Base-by-base conservation (phyloP, 92 coral and sea anemone genomes). In the Ricordea florida region DNA sequence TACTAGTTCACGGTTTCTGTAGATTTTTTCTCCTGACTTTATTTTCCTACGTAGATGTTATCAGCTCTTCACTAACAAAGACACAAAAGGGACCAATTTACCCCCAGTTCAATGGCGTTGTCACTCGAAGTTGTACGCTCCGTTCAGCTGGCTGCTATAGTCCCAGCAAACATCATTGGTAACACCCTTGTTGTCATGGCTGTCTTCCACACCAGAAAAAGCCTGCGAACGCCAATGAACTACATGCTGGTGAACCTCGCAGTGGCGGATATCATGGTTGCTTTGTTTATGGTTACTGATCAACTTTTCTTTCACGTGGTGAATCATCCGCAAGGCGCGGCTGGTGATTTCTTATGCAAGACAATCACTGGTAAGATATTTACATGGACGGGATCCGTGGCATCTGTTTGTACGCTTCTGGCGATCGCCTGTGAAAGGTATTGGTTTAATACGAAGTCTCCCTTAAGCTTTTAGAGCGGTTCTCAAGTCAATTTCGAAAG, bases 331-430 rank as follows among this genome's bases (percentile, higher is more conserved):
- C n/a, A 61, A 9, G 84, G 80, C 8, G 36, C 30, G 14, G 29
- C 78, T 20, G 89, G 89, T 6, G 89, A 84, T 40, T 66, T 44
- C 46, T 15, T 76, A 24, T 84, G 89, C 56, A 84, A 84, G 58
- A 42, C 76, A 60, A 24, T 84, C 25, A 84, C 89, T 16, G 86
- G 86, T 20, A 81, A 84, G 44, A 17, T 68, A 50, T 65, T 76
- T 29, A 35, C 84, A 32, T 84, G 89, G 89, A 74, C 69, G 30
- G 89, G 89, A 41, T 84, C 89, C 16, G 84, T 84, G 22, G 83
- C 84, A 18, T 76, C 84, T 1, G 80, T 76, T 27, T 76, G 78
- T 33, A 75, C 89, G 1, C 44, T 84, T 9, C 48, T 74, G 4
- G 84, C 84, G 4, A 59, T 84, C 4, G 89, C 74, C 9, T 84